These are phyloP conservation scores for Numenius phaeopus DNA, from an alignment of 2,797 vertebrate genomes.

Conservation along the genomic window DNA sequence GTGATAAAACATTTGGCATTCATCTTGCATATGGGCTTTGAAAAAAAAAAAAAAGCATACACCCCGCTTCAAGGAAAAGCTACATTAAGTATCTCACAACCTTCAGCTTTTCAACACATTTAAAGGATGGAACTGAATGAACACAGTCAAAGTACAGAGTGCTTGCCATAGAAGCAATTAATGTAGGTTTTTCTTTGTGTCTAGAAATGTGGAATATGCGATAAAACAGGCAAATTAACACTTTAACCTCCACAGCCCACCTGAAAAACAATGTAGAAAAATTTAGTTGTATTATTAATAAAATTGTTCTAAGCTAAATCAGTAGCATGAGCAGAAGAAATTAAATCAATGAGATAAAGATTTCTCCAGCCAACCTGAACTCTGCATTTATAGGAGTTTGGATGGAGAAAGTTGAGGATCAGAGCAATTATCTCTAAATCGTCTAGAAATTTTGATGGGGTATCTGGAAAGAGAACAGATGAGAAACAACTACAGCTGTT, in stretches of 20 bases:
- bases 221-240: conserved; percentile 9
- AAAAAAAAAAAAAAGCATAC: neutral
- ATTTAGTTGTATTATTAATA: conserved; percentile 53
- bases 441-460: conserved; percentile 32
- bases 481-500: conserved; percentile 16
- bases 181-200: neutral
- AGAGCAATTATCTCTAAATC: conserved; percentile 40
- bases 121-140: neutral
- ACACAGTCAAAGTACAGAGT: neutral
- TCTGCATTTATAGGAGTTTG: conserved; percentile 4
- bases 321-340: neutral
- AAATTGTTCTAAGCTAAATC: conserved; percentile 25
- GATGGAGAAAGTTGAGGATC: conserved; percentile 22
- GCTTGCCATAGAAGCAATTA: neutral
- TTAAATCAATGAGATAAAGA: conserved; percentile 58
- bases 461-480: conserved; percentile 36
- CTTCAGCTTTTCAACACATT: neutral
- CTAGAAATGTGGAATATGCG: conserved; percentile 14
- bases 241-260: neutral
- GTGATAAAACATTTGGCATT: neutral
- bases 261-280: neutral
- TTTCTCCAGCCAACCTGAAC: conserved; percentile 40
- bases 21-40: neutral
- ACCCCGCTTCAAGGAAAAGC: neutral
- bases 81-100: neutral